Base-by-base conservation (phyloP, 2,113 vertebrate species). In the Macquaria australasica region DNA sequence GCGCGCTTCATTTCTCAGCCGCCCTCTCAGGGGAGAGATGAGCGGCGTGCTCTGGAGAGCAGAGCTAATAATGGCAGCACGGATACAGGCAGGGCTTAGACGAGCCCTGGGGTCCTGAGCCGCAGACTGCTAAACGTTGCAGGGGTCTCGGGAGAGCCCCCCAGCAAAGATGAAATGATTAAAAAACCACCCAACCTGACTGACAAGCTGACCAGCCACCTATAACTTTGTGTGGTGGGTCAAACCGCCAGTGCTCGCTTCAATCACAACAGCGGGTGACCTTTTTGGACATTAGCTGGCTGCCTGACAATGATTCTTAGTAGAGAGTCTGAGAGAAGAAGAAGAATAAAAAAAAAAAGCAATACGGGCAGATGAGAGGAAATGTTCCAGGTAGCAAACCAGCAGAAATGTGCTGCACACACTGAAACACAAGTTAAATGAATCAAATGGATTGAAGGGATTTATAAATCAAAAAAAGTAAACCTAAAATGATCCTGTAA, bases 51-150 rank as follows among this genome's bases (percentile, higher is more conserved):
- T 99, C 97, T 96, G 96, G 97, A 97, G 97, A 98, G 97, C 97
- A 98, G 97, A 99, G 97, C 98, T 99, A 99, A 99, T 99, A 99
- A 99, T 97, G 97, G 96, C 95, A 96, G 97, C 97, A 97, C 96
- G 88, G 97, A 98, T 95, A 97, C 97, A 96, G 97, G 97, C 95
- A 96, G 95, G 95, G 96, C 96, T 96, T 96, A 97, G 97, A 96
- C 91, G 96, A 96, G 97, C 98, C 98, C 96, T 92, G 96, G 97
- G 97, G 97, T 98, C 97, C 97, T 96, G 96, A 97, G 95, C 96
- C 93, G 95, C 97, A 98, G 97, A 97, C 97, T 98, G 97, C 97
- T 98, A 98, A 99, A 98, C 96, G 96, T 97, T 96, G 96, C 96
- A 53, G 87, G 94, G 96, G 96, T 97, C 98, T 97, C 97, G 53